Evolutionary conservation across 2,888 invertebrate genomes (phyloP), one percentile per base, ranked within the genome.

Genomic region (Orthosia gracilis): DNA sequence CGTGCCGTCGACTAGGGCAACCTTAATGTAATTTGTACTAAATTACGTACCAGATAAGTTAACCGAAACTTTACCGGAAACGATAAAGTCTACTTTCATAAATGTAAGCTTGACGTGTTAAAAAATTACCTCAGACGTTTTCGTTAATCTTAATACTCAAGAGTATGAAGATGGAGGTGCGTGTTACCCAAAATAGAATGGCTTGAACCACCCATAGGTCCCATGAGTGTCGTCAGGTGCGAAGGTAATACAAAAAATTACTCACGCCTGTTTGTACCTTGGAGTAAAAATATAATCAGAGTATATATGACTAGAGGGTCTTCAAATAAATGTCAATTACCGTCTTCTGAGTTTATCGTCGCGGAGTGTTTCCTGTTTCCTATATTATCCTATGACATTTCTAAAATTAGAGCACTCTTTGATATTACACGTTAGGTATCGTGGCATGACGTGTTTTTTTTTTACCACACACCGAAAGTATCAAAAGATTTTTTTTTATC

Each of bases 161-260:
- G 77, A 21, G 77, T n/a, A 26, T 82, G 55, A 63, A 80, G 50
- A 62, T 50, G 50, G n/a, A 76, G 18, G 54, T 45, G 52, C 49
- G 26, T 61, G 58, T 23, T 50, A 57, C 40, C 69, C 13, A 58
- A 65, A 84, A 71, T 68, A 68, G 77, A 59, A 67, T 58, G 49
- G 68, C 76, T 77, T 50, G 63, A 63, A 47, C 80, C 68, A 49
- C 63, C 54, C 54, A 5, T 67, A n/a, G 15, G 31, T 76, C 78
- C 82, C 78, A 45, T 0, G 82, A 58, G 78, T 9, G 63, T 76
- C 78, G 68, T 78, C 76, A 76, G 57, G 17, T 13, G n/a, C 17
- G 49, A 45, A 15, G n/a, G 45, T 75, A 68, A 68, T 54, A 26
- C 65, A 50, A 63, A 81, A 72, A 54, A 75, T 47, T 55, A 62